Base-by-base conservation (phyloP, 1,140 invertebrate genomes). In the Trichonephila clavata region DNA sequence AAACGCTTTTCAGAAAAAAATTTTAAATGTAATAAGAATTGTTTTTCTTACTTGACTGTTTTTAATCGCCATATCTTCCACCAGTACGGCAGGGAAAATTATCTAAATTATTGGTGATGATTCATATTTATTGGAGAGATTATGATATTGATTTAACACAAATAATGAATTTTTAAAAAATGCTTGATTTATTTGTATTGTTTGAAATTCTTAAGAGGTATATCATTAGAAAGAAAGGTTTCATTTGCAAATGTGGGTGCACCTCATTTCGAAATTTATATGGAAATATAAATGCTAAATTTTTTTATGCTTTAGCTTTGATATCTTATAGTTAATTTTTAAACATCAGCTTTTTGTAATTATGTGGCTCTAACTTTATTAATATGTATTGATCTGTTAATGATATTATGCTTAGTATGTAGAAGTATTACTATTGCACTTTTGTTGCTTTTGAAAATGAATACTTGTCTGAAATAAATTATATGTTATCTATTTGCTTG, bases 391-490 rank as follows among this genome's bases (percentile, higher is more conserved):
- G 50, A 57, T n/a, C 20, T 83, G 50, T 59, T 77, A 71, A 27
- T 10, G 27, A 77, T 83, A 57, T n/a, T 57, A n/a, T 57, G 81
- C 43, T 57, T 16, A 83, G 43, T 83, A 16, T 83, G 21, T 43
- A 24, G 50, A 83, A 77, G 27, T 77, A 77, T 32, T 57, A 43
- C 50, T 59, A 14, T 83, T 83, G 81, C 81, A 83, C 81, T 83
- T 83, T 83, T 21, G 77, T 83, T 83, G 81, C 81, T 83, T 83
- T 83, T 57, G n/a, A 83, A 83, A 83, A 24, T 50, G 43, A 83
- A 83, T 83, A 83, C 50, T 50, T 57, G 20, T 50, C 43, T 83
- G 81, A 83, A 83, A 83, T 83, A 83, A 83, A 83, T n/a, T 50
- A 77, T 77, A 83, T 83, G 43, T 83, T 83, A 24, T 83, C 39